These are phyloP conservation scores for Gallinago jamesoni DNA, from an alignment of 2,113 vertebrate genomes.

Conservation along the genomic window DNA sequence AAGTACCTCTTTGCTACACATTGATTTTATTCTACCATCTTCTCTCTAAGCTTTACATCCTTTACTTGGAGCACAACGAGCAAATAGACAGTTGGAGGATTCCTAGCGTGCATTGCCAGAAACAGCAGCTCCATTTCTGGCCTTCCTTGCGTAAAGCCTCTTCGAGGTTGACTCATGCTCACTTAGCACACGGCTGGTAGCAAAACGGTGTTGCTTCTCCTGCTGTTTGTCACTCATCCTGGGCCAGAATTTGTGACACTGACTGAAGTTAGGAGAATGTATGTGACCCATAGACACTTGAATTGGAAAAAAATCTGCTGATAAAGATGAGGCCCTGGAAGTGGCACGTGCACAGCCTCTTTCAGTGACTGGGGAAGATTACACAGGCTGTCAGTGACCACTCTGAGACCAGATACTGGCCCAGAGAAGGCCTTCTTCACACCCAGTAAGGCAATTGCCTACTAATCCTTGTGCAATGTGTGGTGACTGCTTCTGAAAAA, in stretches of 20 bases:
- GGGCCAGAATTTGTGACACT: neutral
- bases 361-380: neutral
- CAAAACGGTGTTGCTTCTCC: neutral
- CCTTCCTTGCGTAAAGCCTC: neutral
- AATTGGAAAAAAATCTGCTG: neutral
- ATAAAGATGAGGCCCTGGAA: neutral
- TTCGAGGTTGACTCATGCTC: neutral
- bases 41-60: neutral
- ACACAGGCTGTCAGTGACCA: neutral
- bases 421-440: neutral
- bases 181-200: neutral
- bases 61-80: neutral
- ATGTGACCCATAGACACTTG: neutral
- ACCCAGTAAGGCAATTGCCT: neutral
- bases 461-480: neutral
- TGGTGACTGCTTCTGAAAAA: neutral
- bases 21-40: neutral
- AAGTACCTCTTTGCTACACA: neutral
- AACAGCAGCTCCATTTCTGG: neutral
- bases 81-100: neutral
- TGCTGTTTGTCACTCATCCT: neutral
- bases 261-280: neutral
- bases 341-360: rapidly evolving
- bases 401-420: neutral
- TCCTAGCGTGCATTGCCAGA: neutral